Base-by-base conservation (phyloP, 2,797 vertebrate species). In the Picus viridis region DNA sequence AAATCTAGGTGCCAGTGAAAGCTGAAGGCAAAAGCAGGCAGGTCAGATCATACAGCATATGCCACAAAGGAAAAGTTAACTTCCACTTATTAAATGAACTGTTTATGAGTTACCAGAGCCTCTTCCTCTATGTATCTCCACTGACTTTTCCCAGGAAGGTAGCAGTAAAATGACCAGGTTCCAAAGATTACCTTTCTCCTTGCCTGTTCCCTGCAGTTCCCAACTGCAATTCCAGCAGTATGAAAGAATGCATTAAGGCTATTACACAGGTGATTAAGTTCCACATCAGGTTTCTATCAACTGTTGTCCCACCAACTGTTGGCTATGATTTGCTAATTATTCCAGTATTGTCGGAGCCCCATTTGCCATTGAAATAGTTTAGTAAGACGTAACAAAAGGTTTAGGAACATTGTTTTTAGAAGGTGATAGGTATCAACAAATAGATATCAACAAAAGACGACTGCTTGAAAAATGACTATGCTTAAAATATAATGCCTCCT, bases 381-480 rank as follows among this genome's bases (percentile, higher is more conserved):
- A 78, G 15, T 36, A 45, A 90, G 9, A 16, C 36, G 39, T 30
- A 83, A 68, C 24, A 83, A 67, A 87, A 93, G 14, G 32, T 49
- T 77, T 49, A 54, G 70, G 30, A 76, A 34, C 12, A 45, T 36
- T 1, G 57, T 41, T 78, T 94, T 81, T 30, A 87, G 56, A 69
- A 57, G 67, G 29, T 29, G 19, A 63, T 3, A 43, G 29, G 23
- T 57, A 89, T 3, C 58, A 81, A 78, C 32, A 87, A 92, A 87
- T 16, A 41, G 39, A 41, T 41, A 41, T 3, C 57, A 79, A 74
- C 32, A 86, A 91, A 86, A 82, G 49, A 73, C 54, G 24, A 71
- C 9, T 70, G 20, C 49, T 32, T 78, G 53, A 93, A 89, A 94
- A 91, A 93, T 72, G 27, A 77, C 92, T 87, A 59, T 80, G 59